Evolutionary conservation across 2,888 invertebrate species (phyloP), one percentile per base, ranked within the genome.

Genomic region (Neoaliturus tenellus): DNA sequence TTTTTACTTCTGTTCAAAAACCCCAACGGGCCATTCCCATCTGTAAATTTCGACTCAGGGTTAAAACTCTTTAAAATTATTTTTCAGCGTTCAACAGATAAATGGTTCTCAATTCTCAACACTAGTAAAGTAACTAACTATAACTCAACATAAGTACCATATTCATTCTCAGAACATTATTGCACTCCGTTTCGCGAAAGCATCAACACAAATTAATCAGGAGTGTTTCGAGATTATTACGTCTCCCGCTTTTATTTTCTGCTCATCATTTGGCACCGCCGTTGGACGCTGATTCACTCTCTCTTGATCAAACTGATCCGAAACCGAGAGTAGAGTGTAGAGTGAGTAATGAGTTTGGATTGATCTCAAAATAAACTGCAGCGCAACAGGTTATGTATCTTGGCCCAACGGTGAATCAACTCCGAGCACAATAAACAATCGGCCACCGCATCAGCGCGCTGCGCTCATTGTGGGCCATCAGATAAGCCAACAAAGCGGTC

Each of bases 361-460:
- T 23, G 69, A 33, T 69, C 69, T 69, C 69, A 69, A 69, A 69
- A 69, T 69, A 69, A 39, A 35, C 69, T 2, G 35, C 28, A 31
- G 31, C 62, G 35, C 20, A 69, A 35, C 69, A 69, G 69, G 69
- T 69, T 35, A 69, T 39, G 69, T 1, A 69, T 69, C 39, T 69
- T 69, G 69, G 69, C 69, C 67, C 6, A 67, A 23, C 39, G 14
- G 69, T 69, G 69, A 69, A 39, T 69, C 69, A 67, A 28, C 33
- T 28, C 28, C 6, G 67, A 4, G 39, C 35, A 69, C 69, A 69
- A 69, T n/a, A 69, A 69, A 69, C 69, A 69, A 69, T 67, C 67
- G 58, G 33, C 5, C 33, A 4, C 17, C 17, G 17, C 44, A 44
- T 44, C 44, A 44, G 3, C 69, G 39, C 69, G 39, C 62, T 5